Evolutionary conservation across 2,888 invertebrate species (phyloP).

Genomic region (Drosophila heteroneura): DNA sequence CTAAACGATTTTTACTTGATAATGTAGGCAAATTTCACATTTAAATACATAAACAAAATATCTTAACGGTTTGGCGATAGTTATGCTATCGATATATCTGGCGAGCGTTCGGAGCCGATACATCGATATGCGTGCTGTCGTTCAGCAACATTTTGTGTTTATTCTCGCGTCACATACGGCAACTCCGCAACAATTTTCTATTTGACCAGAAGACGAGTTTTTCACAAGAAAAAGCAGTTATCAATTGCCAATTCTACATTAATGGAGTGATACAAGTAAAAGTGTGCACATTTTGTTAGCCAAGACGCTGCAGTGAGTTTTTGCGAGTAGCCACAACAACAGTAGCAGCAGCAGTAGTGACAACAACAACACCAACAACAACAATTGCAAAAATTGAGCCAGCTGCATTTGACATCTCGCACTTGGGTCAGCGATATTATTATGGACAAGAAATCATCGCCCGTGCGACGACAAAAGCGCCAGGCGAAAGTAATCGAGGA

Average conservation of each 20-base stretch:
- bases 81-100: constrained; percentile 29
- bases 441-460: constrained; percentile 93
- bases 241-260: constrained; percentile 44
- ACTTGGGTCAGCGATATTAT: constrained; percentile 83
- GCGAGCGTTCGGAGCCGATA: constrained; percentile 22
- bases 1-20: neutral
- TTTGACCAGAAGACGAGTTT: constrained; percentile 61
- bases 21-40: neutral
- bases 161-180: constrained; percentile 67
- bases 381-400: constrained; percentile 59
- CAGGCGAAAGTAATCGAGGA: constrained; percentile 93
- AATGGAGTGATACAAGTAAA: constrained; percentile 42
- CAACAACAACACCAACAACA: constrained; percentile 43
- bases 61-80: neutral
- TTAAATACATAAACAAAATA: neutral
- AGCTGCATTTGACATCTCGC: constrained; percentile 63
- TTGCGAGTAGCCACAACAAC: constrained; percentile 42
- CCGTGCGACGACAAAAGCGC: constrained; percentile 92
- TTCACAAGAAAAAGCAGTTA: constrained; percentile 38
- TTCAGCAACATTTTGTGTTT: constrained; percentile 67
- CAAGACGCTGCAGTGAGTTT: constrained; percentile 47
- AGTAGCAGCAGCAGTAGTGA: constrained; percentile 28
- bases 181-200: constrained; percentile 65
- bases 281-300: constrained; percentile 27
- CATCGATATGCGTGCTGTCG: constrained; percentile 44